Base-by-base conservation (phyloP, 2,888 invertebrate genomes). In the Synanthedon formicaeformis region DNA sequence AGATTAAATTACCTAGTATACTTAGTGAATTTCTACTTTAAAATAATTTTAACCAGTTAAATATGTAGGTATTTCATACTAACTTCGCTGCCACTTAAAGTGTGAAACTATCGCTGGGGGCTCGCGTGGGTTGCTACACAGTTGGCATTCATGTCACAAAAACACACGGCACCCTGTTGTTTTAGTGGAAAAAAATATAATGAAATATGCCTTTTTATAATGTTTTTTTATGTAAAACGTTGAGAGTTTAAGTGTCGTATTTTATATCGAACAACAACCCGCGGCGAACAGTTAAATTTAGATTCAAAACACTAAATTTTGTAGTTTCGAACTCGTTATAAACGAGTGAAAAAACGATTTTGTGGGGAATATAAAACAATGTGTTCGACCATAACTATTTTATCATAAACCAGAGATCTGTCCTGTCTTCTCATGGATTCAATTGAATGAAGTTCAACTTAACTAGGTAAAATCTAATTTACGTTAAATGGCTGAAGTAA, bases 141-240 rank as follows among this genome's bases (percentile, higher is more conserved):
- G 68, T 78, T 77, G 76, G 76, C 73, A 78, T 80, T 73, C 75
- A 68, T 65, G 67, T 66, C 62, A 80, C 77, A 83, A 85, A 80
- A 86, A 82, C 78, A 73, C 66, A 69, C 69, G 81, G 73, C 83
- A 73, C 87, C 87, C 87, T 76, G 86, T 85, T 85, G 87, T 86
- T 85, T 83, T 75, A 81, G 69, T 73, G 73, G 73, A 73, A 79
- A 81, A 81, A 81, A 81, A 83, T 77, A 77, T 78, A 81, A 84
- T 85, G 83, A 85, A 83, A 79, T 83, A 82, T 82, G 77, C 72
- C 69, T 78, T 66, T 78, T 80, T 81, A 74, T 76, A 69, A 67
- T 61, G 62, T 72, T 85, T 82, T 54, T 79, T 79, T 81, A 78
- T 77, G 75, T 77, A 73, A 78, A 81, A 78, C 69, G 71, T 66